A percentile compares a stretch with the other conserved stretches of the same genome.
Evolutionary conservation across 1,140 invertebrate genomes (phyloP).

Genomic region (Lithobius niger): DNA sequence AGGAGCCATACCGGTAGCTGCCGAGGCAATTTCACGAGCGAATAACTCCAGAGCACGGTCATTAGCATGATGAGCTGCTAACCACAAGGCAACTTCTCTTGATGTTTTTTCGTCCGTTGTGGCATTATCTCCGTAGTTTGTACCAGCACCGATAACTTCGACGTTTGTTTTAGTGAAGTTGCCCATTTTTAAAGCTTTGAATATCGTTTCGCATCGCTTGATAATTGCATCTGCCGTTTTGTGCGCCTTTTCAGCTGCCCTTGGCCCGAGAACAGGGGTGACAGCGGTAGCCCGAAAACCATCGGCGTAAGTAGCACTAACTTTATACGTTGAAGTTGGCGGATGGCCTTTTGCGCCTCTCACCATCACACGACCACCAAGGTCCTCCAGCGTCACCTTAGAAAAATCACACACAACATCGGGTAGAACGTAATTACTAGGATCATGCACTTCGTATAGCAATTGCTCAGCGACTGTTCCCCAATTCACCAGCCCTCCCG

Average conservation of each 20-base stretch:
- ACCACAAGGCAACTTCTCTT: slow-evolving; percentile 37
- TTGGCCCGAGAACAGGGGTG: slow-evolving; percentile 34
- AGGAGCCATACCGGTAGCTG: slow-evolving; percentile 43
- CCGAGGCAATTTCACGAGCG: slow-evolving; percentile 38
- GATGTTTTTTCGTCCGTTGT: slow-evolving; percentile 19
- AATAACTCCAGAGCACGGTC: slow-evolving; percentile 38
- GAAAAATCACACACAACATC: slow-evolving; percentile 41
- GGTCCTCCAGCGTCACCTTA: slow-evolving; percentile 30
- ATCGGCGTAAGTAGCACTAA: slow-evolving; percentile 35
- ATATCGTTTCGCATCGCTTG: slow-evolving; percentile 32
- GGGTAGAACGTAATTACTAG: slow-evolving; percentile 35
- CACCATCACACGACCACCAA: slow-evolving; percentile 31
- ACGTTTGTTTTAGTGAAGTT: slow-evolving; percentile 34
- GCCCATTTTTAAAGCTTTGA: slow-evolving; percentile 24
- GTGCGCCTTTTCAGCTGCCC: slow-evolving; percentile 33
- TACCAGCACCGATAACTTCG: slow-evolving; percentile 36
- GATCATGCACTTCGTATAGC: slow-evolving; percentile 40
- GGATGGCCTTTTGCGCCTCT: slow-evolving; percentile 34
- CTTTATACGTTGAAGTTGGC: slow-evolving; percentile 36
- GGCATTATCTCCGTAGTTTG: slow-evolving; percentile 33
- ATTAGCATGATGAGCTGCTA: slow-evolving; percentile 36
- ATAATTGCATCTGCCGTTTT: slow-evolving; percentile 37
- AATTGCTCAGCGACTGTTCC: slow-evolving; percentile 38
- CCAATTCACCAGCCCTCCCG: slow-evolving; percentile 35
- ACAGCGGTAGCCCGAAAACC: slow-evolving; percentile 36